Evolutionary conservation across 2,797 vertebrate species (phyloP), one percentile per base, ranked within the genome.

Genomic region (Liparis tanakae): DNA sequence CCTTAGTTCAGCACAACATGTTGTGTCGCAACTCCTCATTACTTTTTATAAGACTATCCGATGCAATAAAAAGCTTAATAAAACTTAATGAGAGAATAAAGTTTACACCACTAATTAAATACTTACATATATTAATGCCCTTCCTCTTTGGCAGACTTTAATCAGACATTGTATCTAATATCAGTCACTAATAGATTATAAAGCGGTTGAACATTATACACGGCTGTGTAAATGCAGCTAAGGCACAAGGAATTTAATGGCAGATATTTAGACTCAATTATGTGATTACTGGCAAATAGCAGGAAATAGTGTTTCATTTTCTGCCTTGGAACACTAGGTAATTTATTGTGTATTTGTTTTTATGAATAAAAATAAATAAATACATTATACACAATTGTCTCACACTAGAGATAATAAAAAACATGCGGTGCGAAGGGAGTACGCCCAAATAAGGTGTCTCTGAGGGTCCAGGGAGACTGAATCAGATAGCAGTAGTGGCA

Each of bases 401-500:
- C 12, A 8, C 20, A 61, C 55, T 36, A 67, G 30, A 48, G 34
- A 54, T 50, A 10, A 54, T 50, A 10, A 54, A 44, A 66, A 25
- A 30, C 25, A 25, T 54, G 33, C 34, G 53, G 10, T 39, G 36
- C 25, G 69, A 72, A 54, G 51, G 53, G 50, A 67, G 61, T 67
- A 84, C 84, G 54, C 37, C 72, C 43, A 82, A 72, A 82, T 79
- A 74, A 74, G 57, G 15, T 39, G 33, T 78, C 33, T 57, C 65
- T 25, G 48, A 72, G 70, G 76, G 53, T 78, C 67, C 76, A 67
- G 22, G 55, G 67, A 80, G 67, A 51, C 83, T 79, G 76, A 46
- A 73, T 72, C 79, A 59, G 72, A 83, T 48, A 70, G 72, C 81
- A 85, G 64, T 81, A 67, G 88, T 81, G 78, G 87, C 92, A 94